Evolutionary conservation across 2,888 invertebrate species (phyloP), one percentile per base, ranked within the genome.

Genomic region (Drosophila lutescens): DNA sequence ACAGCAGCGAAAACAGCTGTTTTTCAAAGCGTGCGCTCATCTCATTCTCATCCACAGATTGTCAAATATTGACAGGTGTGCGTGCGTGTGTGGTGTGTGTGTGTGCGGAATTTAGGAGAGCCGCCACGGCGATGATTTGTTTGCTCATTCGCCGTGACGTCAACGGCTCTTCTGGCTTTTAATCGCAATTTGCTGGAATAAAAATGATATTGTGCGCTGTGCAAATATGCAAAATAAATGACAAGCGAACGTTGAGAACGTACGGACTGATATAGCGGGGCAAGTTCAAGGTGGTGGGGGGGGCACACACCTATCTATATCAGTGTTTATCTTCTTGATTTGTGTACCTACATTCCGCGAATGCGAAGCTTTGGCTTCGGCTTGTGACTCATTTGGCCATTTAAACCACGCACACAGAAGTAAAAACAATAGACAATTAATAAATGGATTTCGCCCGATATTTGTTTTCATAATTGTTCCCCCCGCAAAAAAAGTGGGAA

Each of bases 231-330:
- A 43, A 59, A 50, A 69, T 49, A 41, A 69, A 47, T 40, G 57
- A 44, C 17, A 20, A 26, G 12, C 20, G 57, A 17, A 20, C 20
- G 20, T 20, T 20, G n/a, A 34, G 38, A 46, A 34, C 9, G 54
- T 23, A 47, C 58, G 2, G 23, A 17, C 46, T 46, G 71, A 71
- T 71, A 71, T 59, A 36, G 51, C 50, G 44, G 44, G 53, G 44
- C 81, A 79, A 79, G 78, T 79, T 79, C 85, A 79, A 79, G 85
- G 84, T 69, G 41, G 57, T 23, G 54, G 70, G 36, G 70, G 36
- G 30, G 66, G 79, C 51, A 65, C 32, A 10, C 10, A 34, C 17
- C 17, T 20, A 46, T 47, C 46, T 49, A 53, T 57, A 50, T 43
- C 12, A 55, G 63, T 58, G 36, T 68, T 50, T 58, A 50, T 58